Evolutionary conservation across 2,888 invertebrate species (phyloP).

Genomic region (Diadegma fenestrale): DNA sequence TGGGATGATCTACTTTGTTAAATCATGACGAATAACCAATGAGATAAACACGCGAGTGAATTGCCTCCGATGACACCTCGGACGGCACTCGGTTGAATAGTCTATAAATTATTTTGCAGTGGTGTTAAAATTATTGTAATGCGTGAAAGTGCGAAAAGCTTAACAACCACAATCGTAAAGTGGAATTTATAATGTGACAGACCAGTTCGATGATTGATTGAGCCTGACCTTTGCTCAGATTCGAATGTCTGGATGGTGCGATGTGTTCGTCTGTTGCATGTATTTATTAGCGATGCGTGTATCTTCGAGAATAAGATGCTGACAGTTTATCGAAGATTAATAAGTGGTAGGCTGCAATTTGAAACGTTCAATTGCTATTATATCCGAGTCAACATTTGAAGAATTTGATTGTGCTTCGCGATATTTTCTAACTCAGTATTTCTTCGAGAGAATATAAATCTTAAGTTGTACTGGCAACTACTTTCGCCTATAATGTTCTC

Average conservation of each 20-base stretch:
- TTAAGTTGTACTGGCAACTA: constrained; percentile 5
- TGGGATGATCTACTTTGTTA: background rate
- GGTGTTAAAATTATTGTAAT: constrained; percentile 1
- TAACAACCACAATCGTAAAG: constrained; percentile 19
- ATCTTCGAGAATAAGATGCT: background rate
- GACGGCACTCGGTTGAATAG: background rate
- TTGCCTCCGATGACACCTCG: background rate
- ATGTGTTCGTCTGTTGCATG: background rate
- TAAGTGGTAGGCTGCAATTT: constrained; percentile 27
- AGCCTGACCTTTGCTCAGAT: constrained; percentile 22
- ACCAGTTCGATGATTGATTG: constrained; percentile 41
- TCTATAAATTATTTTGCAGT: background rate
- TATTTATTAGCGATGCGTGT: constrained; percentile 14
- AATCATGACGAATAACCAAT: background rate
- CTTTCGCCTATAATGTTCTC: background rate
- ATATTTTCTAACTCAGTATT: constrained; percentile 37
- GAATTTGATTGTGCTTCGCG: constrained; percentile 31
- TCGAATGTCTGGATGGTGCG: background rate
- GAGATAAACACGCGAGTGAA: background rate
- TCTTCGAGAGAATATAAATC: constrained; percentile 14
- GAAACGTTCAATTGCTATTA: constrained; percentile 16
- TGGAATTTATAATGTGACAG: constrained; percentile 12
- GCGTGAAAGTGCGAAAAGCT: constrained; percentile 19
- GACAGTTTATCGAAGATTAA: background rate
- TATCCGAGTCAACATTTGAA: constrained; percentile 20